Evolutionary conservation across 1,140 invertebrate species (phyloP).

Genomic region (Magallana gigas): DNA sequence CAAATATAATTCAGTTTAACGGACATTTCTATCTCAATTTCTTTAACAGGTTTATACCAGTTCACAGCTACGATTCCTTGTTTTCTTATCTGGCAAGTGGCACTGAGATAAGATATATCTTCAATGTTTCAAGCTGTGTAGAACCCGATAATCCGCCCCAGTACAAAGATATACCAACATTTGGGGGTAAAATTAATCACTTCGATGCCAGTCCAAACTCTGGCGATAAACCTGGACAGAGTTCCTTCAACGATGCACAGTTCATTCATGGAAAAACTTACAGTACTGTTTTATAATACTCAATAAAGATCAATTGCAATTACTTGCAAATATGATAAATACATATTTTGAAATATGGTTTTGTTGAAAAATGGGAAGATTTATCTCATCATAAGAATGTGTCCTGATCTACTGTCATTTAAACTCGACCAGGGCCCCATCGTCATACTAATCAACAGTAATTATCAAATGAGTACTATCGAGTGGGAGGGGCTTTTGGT

Average conservation of each 20-base stretch:
- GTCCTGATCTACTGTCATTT: too few species aligned
- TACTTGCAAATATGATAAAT: too few species aligned
- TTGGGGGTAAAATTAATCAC: not conserved
- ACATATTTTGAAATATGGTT: too few species aligned
- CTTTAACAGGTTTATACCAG: not conserved
- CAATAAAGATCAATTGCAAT: too few species aligned
- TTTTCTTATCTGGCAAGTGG: not conserved
- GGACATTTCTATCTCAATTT: not conserved
- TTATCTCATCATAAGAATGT: too few species aligned
- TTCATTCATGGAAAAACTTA: not conserved
- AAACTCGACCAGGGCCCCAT: too few species aligned
- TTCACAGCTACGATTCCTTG: not conserved
- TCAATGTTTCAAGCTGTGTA: slow-evolving; percentile 8
- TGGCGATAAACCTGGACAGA: not conserved
- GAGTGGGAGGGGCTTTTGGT: too few species aligned
- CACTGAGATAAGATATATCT: not conserved
- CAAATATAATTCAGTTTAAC: too few species aligned
- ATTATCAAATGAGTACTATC: too few species aligned
- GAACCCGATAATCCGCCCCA: not conserved
- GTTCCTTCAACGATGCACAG: not conserved
- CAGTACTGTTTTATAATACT: too few species aligned
- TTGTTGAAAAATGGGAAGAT: too few species aligned
- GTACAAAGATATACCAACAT: not conserved
- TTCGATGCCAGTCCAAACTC: not conserved
- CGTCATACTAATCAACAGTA: too few species aligned